A percentile compares a stretch with the other conserved stretches of the same genome.
These are phyloP conservation scores for Monochamus saltuarius DNA, from an alignment of 1,140 invertebrate species.

Conservation along the genomic window DNA sequence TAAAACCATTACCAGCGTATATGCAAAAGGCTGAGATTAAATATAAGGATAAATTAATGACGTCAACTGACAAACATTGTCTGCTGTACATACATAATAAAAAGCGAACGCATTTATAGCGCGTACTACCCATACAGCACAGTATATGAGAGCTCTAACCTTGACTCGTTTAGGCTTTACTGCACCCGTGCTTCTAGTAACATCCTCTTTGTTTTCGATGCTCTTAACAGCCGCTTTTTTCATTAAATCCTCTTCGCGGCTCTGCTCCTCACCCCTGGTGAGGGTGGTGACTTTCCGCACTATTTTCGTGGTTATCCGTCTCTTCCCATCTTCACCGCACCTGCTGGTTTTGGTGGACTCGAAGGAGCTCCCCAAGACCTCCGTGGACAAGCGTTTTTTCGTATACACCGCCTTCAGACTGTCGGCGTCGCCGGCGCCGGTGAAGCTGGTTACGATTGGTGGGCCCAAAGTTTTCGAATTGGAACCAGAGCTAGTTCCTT, in stretches of 20 bases:
- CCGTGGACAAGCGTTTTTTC: conserved; percentile 78
- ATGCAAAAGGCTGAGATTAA: too few species aligned
- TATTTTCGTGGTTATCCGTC: conserved; percentile 82
- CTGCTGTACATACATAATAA: too few species aligned
- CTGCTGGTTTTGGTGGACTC: conserved; percentile 79
- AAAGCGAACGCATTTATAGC: too few species aligned
- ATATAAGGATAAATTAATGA: too few species aligned
- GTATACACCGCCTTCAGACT: conserved; percentile 73
- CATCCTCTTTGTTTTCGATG: conserved; percentile 55
- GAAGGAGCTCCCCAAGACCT: conserved; percentile 78
- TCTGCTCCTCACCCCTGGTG: conserved; percentile 81
- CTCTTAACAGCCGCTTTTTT: conserved; percentile 54
- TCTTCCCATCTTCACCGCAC: conserved; percentile 70
- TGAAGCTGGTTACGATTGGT: conserved; percentile 43
- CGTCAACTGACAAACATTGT: too few species aligned
- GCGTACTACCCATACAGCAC: too few species aligned
- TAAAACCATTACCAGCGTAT: too few species aligned
- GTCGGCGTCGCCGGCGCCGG: conserved; percentile 40
- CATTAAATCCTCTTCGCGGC: conserved; percentile 69
- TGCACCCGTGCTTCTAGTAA: conserved; percentile 54
- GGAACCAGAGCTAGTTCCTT: conserved; percentile 66
- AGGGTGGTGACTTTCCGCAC: conserved; percentile 88
- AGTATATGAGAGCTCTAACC: conserved; percentile 45
- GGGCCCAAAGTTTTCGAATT: conserved; percentile 51
- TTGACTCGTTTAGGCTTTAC: conserved; percentile 61